Percentiles rank a stretch among this genome's conserved stretches.
Conservation (phyloP, 2,888 invertebrate genomes). For the Lepas anatifera region DNA sequence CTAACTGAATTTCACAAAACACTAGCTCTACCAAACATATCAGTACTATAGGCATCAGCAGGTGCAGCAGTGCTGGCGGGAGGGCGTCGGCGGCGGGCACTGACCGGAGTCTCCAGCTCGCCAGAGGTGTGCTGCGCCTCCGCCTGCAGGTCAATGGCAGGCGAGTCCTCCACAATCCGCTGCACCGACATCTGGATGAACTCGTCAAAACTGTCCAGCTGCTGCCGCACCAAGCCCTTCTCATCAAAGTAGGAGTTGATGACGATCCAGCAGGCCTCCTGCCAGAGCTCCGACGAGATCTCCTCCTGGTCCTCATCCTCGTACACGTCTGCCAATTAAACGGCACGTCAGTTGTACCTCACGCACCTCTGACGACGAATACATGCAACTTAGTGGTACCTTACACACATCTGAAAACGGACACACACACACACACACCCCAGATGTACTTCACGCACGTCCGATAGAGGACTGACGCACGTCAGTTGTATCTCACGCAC, state of each 20-base stretch:
- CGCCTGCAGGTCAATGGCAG: constrained; percentile 88
- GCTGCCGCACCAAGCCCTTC: constrained; percentile 94
- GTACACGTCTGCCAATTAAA: constrained; percentile 28
- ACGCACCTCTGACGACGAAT: no score
- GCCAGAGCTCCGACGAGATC: constrained; percentile 96
- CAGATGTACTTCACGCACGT: neutral
- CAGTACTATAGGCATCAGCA: no score
- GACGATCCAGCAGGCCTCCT: constrained; percentile 99
- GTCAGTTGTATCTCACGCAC: neutral
- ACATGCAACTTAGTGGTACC: no score
- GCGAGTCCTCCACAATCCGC: constrained; percentile 97
- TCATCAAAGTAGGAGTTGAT: constrained; percentile 99
- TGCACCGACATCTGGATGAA: constrained; percentile 99
- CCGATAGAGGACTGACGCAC: neutral
- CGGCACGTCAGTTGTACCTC: no score
- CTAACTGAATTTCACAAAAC: no score
- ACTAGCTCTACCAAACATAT: no score
- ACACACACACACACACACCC: constrained; percentile 12
- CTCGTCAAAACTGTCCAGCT: constrained; percentile 98
- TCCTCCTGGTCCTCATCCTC: constrained; percentile 87
- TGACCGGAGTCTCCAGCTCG: constrained; percentile 71
- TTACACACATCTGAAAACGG: constrained; percentile 8
- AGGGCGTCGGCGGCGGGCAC: constrained; percentile 29
- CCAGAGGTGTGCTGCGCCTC: constrained; percentile 95
- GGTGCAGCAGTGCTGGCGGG: neutral